These are phyloP conservation scores for Brachyrhaphis roseni DNA, from an alignment of 2,797 vertebrate genomes.

Conservation along the genomic window DNA sequence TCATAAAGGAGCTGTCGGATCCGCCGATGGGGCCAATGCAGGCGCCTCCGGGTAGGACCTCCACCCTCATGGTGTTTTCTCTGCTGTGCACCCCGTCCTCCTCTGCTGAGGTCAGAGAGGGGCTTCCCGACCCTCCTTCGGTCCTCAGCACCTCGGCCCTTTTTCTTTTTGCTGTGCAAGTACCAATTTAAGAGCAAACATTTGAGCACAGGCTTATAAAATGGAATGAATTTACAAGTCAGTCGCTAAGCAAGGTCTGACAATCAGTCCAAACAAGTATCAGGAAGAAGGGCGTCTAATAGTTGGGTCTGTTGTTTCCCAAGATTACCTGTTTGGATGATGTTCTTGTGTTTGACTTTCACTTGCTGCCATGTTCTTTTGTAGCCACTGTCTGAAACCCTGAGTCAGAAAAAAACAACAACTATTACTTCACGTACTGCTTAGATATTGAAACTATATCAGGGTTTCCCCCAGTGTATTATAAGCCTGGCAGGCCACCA, in stretches of 20 bases:
- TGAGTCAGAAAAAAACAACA: constrained; percentile 28
- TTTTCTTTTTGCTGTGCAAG: constrained; percentile 61
- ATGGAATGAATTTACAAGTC: not conserved
- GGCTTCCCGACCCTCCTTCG: constrained; percentile 36
- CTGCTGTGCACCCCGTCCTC: constrained; percentile 51
- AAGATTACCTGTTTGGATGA: constrained; percentile 70
- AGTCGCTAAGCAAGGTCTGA: not conserved
- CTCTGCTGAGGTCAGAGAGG: constrained; percentile 57
- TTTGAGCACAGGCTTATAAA: not conserved
- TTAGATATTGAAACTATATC: not conserved
- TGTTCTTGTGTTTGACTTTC: constrained; percentile 77
- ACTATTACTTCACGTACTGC: not conserved
- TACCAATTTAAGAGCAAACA: not conserved
- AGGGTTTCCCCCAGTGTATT: too few species aligned
- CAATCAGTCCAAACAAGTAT: not conserved
- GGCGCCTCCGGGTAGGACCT: constrained; percentile 52
- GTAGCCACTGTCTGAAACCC: constrained; percentile 72
- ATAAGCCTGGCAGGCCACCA: too few species aligned
- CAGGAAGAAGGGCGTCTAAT: not conserved
- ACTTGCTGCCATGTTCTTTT: constrained; percentile 77
- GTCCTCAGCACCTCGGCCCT: constrained; percentile 41
- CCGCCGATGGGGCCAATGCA: constrained; percentile 54
- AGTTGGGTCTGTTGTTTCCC: not conserved
- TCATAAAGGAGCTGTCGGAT: constrained; percentile 63
- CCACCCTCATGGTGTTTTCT: constrained; percentile 51